Conservation (phyloP, 2,797 vertebrate genomes). For the Bovichtus diacanthus region DNA sequence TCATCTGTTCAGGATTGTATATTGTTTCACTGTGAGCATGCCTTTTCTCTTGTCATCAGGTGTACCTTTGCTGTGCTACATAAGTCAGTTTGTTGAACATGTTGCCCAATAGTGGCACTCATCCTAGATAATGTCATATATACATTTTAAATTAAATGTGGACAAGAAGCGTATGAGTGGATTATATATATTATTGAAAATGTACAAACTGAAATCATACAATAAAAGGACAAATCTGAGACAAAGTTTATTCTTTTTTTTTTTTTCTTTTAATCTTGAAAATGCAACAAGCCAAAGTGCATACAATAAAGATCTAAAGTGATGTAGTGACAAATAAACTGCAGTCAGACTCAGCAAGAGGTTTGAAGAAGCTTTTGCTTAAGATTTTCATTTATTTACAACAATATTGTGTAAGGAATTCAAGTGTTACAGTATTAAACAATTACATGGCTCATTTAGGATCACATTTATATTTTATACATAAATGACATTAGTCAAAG, state of each 20-base stretch:
- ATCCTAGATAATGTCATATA: constrained; percentile 54
- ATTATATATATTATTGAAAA: constrained; percentile 73
- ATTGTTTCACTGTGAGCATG: constrained; percentile 75
- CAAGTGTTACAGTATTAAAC: constrained; percentile 16
- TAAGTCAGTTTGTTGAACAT: constrained; percentile 48
- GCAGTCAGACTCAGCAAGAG: not conserved
- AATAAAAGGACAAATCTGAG: constrained; percentile 68
- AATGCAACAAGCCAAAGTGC: not conserved
- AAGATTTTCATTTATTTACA: constrained; percentile 40
- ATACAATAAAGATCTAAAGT: not conserved
- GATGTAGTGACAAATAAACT: not conserved
- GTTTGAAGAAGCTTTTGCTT: not conserved
- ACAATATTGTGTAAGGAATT: constrained; percentile 3
- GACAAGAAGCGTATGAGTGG: constrained; percentile 68
- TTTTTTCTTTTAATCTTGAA: constrained; percentile 13
- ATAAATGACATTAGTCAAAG: constrained; percentile 5
- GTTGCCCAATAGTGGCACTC: constrained; percentile 40
- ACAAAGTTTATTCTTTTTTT: not conserved
- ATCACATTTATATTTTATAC: not conserved
- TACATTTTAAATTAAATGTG: constrained; percentile 63
- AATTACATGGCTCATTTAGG: constrained; percentile 15
- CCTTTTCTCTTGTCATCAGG: constrained; percentile 64
- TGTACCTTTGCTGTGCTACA: constrained; percentile 60
- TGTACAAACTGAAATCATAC: constrained; percentile 70
- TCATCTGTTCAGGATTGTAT: constrained; percentile 55